Evolutionary conservation across 2,113 vertebrate species (phyloP), one percentile per base, ranked within the genome.

Genomic region (Pachyramphus minor): DNA sequence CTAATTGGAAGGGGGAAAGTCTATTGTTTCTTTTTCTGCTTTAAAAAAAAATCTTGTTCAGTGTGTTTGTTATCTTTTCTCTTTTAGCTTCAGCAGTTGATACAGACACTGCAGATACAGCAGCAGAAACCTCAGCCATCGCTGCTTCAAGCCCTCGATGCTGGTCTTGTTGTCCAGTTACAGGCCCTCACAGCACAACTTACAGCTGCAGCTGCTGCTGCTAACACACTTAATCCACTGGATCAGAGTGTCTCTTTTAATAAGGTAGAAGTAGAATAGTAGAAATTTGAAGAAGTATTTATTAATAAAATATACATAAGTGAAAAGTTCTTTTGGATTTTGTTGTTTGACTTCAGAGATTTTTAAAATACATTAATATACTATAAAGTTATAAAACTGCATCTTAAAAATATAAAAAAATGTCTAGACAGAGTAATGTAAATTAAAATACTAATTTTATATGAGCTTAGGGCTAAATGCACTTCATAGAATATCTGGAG

Each of bases 121-220:
- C 99, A 99, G 95, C 99, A 99, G 98, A 99, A 99, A 96, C 99
- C 99, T 15, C 99, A 99, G 78, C 99, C 99, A 3, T 99, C 99
- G 7, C 97, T 99, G 60, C 98, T 99, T 76, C 99, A 99, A 97
- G 99, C 99, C 22, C 96, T 99, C 93, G 99, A 99, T 71, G 99
- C 99, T 2, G 99, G 99, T 72, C 98, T 99, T 7, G 99, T 99
- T 0, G 99, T 99, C 67, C 99, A 99, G 95, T 96, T 99, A 42
- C 99, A 99, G 97, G 99, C 99, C 12, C 98, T 99, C 53, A 99
- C 99, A 3, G 99, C 99, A 64, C 99, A 99, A 41, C 99, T 99
- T 42, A 99, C 99, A 14, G 99, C 99, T 8, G 99, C 99, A 12
- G 99, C 98, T 8, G 98, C 99, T 6, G 98, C 99, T 21, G 99